Percentiles rank a stretch among this genome's conserved stretches.
Evolutionary conservation across 2,113 vertebrate genomes (phyloP).

Genomic region (Brachirus orientalis): DNA sequence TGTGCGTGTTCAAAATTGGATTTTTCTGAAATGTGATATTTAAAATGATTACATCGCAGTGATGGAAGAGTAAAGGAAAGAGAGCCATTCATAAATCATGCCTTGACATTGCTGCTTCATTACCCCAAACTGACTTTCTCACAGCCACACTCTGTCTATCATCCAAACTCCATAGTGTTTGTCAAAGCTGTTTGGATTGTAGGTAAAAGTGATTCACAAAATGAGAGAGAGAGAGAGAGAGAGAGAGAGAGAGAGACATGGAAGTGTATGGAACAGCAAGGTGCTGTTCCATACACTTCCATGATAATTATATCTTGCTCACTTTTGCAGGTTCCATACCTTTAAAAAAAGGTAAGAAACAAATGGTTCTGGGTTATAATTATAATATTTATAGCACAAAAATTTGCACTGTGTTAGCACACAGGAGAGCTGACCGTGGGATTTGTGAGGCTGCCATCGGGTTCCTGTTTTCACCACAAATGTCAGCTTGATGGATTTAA

Average conservation of each 20-base stretch:
- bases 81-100: constrained; percentile 73
- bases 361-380: constrained; percentile 73
- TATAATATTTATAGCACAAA: constrained; percentile 59
- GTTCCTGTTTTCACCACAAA: constrained; percentile 41
- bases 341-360: constrained; percentile 51
- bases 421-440: constrained; percentile 45
- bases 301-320: constrained; percentile 68
- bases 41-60: constrained; percentile 55
- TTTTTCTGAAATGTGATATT: constrained; percentile 63
- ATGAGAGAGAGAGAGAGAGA: constrained; percentile 18
- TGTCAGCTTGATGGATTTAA: constrained; percentile 80
- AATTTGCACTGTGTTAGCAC: constrained; percentile 30
- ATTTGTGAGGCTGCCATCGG: constrained; percentile 42
- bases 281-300: constrained; percentile 44
- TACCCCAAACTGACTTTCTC: constrained; percentile 70
- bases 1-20: constrained; percentile 65
- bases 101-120: constrained; percentile 76
- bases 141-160: constrained; percentile 61
- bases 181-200: constrained; percentile 74
- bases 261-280: constrained; percentile 40
- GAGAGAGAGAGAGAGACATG: constrained; percentile 6
- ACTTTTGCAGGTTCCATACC: constrained; percentile 46
- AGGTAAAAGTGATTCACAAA: constrained; percentile 70
- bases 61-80: constrained; percentile 52
- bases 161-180: constrained; percentile 76